phyloP scores from a whole-genome alignment of 2,113 vertebrate species.

The Dromiciops gliroides region DNA sequence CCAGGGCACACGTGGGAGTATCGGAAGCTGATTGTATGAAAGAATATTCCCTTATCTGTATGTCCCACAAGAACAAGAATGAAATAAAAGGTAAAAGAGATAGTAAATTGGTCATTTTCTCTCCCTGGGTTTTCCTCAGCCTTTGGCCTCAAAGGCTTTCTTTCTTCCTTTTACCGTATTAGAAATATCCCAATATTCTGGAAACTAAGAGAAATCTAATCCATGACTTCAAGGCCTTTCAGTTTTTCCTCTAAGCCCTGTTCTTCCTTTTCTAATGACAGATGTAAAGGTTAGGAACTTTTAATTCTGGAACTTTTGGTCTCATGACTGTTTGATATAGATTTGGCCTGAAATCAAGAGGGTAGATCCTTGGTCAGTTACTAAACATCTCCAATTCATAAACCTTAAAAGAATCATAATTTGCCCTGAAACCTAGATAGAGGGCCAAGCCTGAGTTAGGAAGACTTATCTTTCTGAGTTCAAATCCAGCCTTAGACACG shows the following conservation, averaged over 20 bases:
- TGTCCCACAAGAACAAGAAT: conserved; percentile 42
- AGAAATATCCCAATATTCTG: conserved; percentile 53
- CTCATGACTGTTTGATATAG: conserved; percentile 8
- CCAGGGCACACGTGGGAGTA: not conserved
- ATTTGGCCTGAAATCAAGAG: conserved; percentile 17
- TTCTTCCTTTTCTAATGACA: not conserved
- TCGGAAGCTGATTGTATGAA: not conserved
- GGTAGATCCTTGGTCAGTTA: not conserved
- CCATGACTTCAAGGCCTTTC: not conserved
- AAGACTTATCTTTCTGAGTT: not conserved
- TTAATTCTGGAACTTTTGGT: not conserved
- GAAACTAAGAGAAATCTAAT: conserved; percentile 47
- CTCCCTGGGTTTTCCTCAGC: conserved; percentile 56
- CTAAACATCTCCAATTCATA: not conserved
- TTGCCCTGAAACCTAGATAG: not conserved
- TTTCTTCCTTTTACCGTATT: conserved; percentile 53
- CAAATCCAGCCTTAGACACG: not conserved
- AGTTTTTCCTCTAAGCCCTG: not conserved
- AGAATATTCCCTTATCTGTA: conserved; percentile 16
- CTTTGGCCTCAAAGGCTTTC: conserved; percentile 33
- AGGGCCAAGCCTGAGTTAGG: not conserved
- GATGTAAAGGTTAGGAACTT: not conserved
- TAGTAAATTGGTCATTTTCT: conserved; percentile 47
- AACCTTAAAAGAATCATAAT: not conserved
- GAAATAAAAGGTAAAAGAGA: conserved; percentile 69